phyloP scores from a whole-genome alignment of 53 echinoderm and acorn worm species.

The Crossaster papposus region DNA sequence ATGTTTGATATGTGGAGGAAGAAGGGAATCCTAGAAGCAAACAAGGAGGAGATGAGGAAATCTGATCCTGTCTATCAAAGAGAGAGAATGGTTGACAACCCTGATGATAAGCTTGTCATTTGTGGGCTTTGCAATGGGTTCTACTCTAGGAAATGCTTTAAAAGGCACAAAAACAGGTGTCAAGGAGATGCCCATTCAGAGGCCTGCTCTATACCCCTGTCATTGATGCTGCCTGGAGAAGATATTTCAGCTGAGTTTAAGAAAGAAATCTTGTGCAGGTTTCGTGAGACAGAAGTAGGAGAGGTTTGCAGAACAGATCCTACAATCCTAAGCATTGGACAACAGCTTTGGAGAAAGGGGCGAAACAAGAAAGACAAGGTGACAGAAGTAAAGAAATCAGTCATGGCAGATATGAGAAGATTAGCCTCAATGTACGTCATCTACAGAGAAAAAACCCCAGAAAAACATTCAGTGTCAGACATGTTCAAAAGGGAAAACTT shows the following conservation, averaged over 20 bases:
- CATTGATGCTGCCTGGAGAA: not conserved
- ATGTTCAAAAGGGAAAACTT: constrained; percentile 8
- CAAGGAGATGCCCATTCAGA: not conserved
- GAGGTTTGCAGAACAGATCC: not conserved
- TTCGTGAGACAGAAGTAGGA: not conserved
- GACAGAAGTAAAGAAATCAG: not conserved
- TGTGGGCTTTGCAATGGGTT: too few species aligned
- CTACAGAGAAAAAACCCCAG: not conserved
- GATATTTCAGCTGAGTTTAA: not conserved
- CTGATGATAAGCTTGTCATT: too few species aligned
- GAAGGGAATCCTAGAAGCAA: constrained; percentile 40
- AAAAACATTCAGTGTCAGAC: not conserved
- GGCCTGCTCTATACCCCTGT: constrained; percentile 1
- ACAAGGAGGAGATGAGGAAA: constrained; percentile 38
- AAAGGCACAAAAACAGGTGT: not conserved
- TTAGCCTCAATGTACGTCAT: not conserved
- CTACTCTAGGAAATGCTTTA: too few species aligned
- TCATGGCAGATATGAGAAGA: constrained; percentile 13
- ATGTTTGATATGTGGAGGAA: constrained; percentile 33
- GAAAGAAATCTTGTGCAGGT: not conserved
- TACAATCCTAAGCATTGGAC: not conserved
- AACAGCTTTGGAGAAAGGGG: not conserved
- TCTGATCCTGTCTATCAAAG: too few species aligned
- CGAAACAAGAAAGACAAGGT: not conserved
- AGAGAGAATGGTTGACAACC: too few species aligned